Evolutionary conservation across 23 tunicate genomes (phyloP).

Genomic region (Trididemnum clinides): DNA sequence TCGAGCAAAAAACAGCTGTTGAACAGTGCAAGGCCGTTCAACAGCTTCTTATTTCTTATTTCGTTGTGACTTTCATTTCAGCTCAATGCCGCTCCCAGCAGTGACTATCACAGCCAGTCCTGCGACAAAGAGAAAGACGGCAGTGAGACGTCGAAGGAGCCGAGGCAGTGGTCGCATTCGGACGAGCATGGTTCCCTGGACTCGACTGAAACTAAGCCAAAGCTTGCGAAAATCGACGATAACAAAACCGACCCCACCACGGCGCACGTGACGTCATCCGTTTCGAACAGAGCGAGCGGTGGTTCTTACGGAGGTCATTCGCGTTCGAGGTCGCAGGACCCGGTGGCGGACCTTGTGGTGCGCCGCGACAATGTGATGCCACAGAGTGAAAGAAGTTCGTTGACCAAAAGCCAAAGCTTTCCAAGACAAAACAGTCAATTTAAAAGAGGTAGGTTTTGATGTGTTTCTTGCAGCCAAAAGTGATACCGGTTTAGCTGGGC

Average conservation of each 20-base stretch:
- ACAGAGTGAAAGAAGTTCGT: constrained; percentile 6
- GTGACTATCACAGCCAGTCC: too few relatives aligned
- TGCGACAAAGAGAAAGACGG: neutral
- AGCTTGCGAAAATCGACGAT: constrained; percentile 45
- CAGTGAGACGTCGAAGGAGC: neutral
- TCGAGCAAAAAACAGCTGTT: too few relatives aligned
- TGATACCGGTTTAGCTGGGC: too few relatives aligned
- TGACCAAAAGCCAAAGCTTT: constrained; percentile 87
- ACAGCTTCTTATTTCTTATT: too few relatives aligned
- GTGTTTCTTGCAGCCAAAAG: too few relatives aligned
- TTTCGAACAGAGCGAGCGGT: neutral
- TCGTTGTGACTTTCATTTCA: too few relatives aligned
- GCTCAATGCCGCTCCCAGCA: too few relatives aligned
- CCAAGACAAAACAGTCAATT: constrained; percentile 71
- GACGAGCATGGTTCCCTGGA: constrained; percentile 78
- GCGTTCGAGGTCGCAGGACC: constrained; percentile 72
- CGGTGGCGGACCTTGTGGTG: neutral
- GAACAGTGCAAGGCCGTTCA: too few relatives aligned
- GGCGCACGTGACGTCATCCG: neutral
- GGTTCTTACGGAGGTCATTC: constrained; percentile 21
- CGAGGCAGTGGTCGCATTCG: constrained; percentile 22
- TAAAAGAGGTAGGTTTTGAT: constrained; percentile 48
- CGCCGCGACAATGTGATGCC: neutral
- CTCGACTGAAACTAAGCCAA: constrained; percentile 79
- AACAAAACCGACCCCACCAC: neutral